These are phyloP conservation scores for Scaptomyza cyrtandrae DNA, from an alignment of 2,888 invertebrate species.

Conservation along the genomic window DNA sequence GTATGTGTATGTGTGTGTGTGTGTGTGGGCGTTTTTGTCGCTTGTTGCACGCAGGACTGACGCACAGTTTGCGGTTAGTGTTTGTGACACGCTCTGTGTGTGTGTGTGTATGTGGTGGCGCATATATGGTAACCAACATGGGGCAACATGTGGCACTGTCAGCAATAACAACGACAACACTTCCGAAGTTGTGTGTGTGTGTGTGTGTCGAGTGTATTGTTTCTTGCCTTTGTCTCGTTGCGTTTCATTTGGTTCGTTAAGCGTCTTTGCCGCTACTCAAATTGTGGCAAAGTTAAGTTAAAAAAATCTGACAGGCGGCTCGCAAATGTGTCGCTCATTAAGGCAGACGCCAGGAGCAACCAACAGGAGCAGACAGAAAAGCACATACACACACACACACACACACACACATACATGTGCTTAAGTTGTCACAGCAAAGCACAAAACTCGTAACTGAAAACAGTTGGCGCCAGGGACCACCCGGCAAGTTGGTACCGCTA, in stretches of 20 bases:
- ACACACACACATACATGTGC: slow-evolving; percentile 14
- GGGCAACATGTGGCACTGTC: slow-evolving; percentile 26
- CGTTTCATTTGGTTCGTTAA: slow-evolving; percentile 43
- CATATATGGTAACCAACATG: slow-evolving; percentile 33
- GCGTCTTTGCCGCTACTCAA: slow-evolving; percentile 49
- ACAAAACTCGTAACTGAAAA: slow-evolving; percentile 35
- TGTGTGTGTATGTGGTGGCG: slow-evolving; percentile 1
- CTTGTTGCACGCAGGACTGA: slow-evolving; percentile 39
- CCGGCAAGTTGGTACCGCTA: slow-evolving; percentile 39
- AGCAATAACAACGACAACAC: slow-evolving; percentile 9
- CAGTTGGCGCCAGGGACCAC: slow-evolving; percentile 40
- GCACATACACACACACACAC: not conserved
- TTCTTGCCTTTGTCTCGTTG: slow-evolving; percentile 35
- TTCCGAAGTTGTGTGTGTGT: slow-evolving; percentile 24
- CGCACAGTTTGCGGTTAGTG: slow-evolving; percentile 29
- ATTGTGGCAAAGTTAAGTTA: slow-evolving; percentile 42
- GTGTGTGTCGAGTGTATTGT: not conserved
- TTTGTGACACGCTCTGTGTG: slow-evolving; percentile 33
- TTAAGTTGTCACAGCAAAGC: slow-evolving; percentile 50
- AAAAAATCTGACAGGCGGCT: slow-evolving; percentile 42
- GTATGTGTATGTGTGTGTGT: not conserved
- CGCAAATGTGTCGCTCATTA: slow-evolving; percentile 47
- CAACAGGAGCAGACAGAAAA: not conserved
- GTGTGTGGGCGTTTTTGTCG: slow-evolving; percentile 8
- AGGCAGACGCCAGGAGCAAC: slow-evolving; percentile 16